Conservation (phyloP, 1,140 invertebrate genomes). For the Trichoplusia ni region DNA sequence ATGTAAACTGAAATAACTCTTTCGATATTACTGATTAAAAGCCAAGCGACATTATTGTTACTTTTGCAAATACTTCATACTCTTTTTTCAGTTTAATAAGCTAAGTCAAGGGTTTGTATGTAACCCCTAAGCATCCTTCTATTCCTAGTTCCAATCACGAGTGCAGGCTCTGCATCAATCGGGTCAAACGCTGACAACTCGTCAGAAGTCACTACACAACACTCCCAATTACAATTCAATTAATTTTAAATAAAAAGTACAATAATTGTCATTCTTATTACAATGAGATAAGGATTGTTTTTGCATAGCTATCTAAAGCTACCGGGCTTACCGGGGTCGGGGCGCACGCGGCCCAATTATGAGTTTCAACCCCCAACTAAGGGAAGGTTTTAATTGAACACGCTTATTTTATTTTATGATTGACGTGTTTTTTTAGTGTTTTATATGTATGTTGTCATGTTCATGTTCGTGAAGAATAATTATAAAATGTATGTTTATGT, state of each 20-base stretch:
- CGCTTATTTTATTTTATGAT: constrained; percentile 69
- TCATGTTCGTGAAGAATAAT: neutral
- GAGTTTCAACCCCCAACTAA: constrained; percentile 51
- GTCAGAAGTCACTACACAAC: constrained; percentile 43
- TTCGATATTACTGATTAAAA: no score
- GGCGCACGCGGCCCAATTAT: constrained; percentile 43
- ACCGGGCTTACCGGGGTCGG: no score
- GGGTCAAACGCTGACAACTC: constrained; percentile 15
- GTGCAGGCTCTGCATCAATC: no score
- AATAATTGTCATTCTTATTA: constrained; percentile 13
- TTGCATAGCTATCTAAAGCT: neutral
- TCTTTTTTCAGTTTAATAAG: no score
- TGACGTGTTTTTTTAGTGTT: constrained; percentile 45
- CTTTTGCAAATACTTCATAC: no score
- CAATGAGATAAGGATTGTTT: neutral
- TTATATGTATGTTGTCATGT: neutral
- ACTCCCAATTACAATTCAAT: constrained; percentile 44
- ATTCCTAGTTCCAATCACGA: no score
- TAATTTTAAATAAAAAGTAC: constrained; percentile 10
- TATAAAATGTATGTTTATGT: no score
- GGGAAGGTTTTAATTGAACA: constrained; percentile 66
- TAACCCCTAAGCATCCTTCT: no score
- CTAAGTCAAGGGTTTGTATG: no score
- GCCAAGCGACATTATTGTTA: no score
- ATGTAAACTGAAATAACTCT: no score